A percentile compares a stretch with the other conserved stretches of the same genome.
phyloP scores from a whole-genome alignment of 2,797 vertebrate genomes.

The Mus minutoides region DNA sequence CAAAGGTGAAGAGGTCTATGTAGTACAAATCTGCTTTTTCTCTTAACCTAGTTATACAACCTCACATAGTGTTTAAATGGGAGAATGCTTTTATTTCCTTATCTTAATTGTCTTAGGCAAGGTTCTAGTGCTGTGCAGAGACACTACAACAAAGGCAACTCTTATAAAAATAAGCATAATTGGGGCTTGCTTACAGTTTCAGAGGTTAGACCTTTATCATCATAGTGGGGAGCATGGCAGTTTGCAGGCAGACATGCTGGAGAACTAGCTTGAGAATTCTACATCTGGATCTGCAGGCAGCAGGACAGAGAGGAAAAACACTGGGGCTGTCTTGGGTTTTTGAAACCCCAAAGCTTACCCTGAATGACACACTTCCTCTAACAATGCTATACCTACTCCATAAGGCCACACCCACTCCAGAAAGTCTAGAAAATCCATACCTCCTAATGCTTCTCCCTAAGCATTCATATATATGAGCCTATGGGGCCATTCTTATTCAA shows the following conservation, averaged over 20 bases:
- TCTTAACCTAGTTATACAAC: neutral
- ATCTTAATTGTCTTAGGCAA: neutral
- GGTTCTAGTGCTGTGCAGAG: neutral
- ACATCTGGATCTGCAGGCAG: neutral
- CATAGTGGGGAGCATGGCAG: neutral
- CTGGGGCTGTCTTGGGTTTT: neutral
- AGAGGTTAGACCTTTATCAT: neutral
- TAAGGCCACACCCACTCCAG: neutral
- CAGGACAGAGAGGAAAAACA: neutral
- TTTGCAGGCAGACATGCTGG: too few relatives aligned
- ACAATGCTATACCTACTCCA: neutral
- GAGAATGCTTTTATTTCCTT: neutral
- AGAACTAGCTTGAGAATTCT: neutral
- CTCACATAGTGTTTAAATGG: neutral
- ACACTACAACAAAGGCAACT: neutral
- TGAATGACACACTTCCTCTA: neutral
- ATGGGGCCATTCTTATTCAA: neutral
- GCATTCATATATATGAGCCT: neutral
- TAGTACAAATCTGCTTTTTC: neutral
- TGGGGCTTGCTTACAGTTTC: neutral
- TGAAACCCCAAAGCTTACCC: neutral
- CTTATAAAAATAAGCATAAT: neutral
- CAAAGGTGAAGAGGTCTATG: neutral
- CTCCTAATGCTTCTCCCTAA: neutral
- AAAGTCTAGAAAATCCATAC: neutral